Evolutionary conservation across 1,140 invertebrate species (phyloP), one percentile per base, ranked within the genome.

Genomic region (Drosophila orosa): DNA sequence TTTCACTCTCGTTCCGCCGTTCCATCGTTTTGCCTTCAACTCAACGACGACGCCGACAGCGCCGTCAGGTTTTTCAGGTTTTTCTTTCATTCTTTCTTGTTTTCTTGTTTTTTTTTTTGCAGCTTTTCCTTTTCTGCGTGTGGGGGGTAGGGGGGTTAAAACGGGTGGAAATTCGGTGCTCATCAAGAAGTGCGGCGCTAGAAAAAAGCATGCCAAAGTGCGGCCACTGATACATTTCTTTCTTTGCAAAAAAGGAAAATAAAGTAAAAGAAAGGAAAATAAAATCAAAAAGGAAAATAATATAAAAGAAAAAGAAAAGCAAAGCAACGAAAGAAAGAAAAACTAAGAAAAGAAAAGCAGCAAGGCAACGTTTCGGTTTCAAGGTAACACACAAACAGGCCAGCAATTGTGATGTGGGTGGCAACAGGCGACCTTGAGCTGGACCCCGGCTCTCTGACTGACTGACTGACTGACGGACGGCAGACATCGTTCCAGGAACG

Each of bases 1-100:
- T 87, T 87, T 87, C 84, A 82, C 72, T 87, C 85, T 86, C 79
- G 45, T 78, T 58, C 40, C 42, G 42, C 39, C 62, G 75, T 82
- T 75, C 39, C 59, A 60, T 82, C 83, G 65, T 81, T 81, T 85
- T 85, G 69, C 37, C 61, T 63, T 35, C 17, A 33, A 19, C 48
- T 24, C 27, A 19, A 31, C 48, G n/a, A 52, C 48, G 19, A 48
- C 25, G 45, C 25, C 45, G n/a, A 48, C 45, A 48, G 50, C 62
- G 44, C 15, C 55, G 56, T 60, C 50, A 65, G 52, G 54, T 33
- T 63, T 62, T 68, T 52, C 40, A 54, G 31, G 50, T 65, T 65
- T 48, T 65, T 40, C 35, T 47, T 29, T 48, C 5, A 17, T 29
- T 48, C 7, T 19, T 48, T 29, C n/a, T 1, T 3, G 1, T 15